Conservation (phyloP, 2,888 invertebrate genomes). For the Anthoptus insignis region DNA sequence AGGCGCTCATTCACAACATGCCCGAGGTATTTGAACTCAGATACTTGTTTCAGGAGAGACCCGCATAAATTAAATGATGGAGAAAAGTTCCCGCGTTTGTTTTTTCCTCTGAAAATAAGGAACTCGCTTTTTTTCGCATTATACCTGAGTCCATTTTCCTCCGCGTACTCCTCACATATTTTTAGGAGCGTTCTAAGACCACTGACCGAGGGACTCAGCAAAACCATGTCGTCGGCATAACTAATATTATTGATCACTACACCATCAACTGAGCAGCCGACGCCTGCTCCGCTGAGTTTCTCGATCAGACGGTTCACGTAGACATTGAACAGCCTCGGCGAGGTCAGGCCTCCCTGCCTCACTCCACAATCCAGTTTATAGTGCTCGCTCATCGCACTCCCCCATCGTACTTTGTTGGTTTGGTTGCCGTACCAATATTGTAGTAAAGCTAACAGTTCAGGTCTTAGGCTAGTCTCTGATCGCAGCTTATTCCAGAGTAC, state of each 20-base stretch:
- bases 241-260: conserved; percentile 39
- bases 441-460: conserved; percentile 16
- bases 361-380: conserved; percentile 8
- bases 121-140: conserved; percentile 35
- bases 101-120: conserved; percentile 30
- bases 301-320: conserved; percentile 43
- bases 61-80: neutral
- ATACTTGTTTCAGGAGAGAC: neutral
- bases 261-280: conserved; percentile 42
- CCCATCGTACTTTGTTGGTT: conserved; percentile 41
- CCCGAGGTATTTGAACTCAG: conserved; percentile 3
- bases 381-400: neutral
- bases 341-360: conserved; percentile 42
- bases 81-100: neutral
- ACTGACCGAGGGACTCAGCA: conserved; percentile 44
- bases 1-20: neutral
- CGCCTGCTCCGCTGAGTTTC: conserved; percentile 40
- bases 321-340: conserved; percentile 46
- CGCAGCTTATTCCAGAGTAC: conserved; percentile 26
- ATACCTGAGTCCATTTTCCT: conserved; percentile 32
- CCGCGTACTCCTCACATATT: conserved; percentile 39
- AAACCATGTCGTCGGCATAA: conserved; percentile 40
- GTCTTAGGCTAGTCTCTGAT: neutral
- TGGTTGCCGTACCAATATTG: conserved; percentile 44
- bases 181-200: conserved; percentile 34